Conservation (phyloP, 2,888 invertebrate species). For the Microctonus aethiopoides region DNA sequence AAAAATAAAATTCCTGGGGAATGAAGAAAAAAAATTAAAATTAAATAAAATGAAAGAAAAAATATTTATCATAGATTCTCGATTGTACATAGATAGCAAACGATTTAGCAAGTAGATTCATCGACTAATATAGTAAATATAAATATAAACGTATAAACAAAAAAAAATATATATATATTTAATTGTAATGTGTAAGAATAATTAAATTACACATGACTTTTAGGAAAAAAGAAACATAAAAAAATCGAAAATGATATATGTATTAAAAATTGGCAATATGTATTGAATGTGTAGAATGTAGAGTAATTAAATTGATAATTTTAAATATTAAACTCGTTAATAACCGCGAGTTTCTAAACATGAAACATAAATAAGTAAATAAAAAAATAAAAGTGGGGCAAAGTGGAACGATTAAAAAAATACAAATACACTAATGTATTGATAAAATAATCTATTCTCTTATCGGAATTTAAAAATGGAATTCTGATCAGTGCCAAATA, state of each 20-base stretch:
- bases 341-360: background rate
- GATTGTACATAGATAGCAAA: slow-evolving; percentile 44
- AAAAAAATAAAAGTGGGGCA: too few species aligned
- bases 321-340: background rate
- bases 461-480: too few species aligned
- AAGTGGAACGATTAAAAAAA: too few species aligned
- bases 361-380: too few species aligned
- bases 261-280: slow-evolving; percentile 13
- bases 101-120: slow-evolving; percentile 32
- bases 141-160: slow-evolving; percentile 23
- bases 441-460: too few species aligned
- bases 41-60: background rate
- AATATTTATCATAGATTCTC: slow-evolving; percentile 34
- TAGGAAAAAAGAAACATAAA: too few species aligned
- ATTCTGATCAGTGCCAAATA: too few species aligned
- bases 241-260: too few species aligned
- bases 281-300: background rate
- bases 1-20: background rate
- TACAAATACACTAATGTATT: too few species aligned
- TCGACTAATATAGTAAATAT: slow-evolving; percentile 38
- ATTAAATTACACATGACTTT: background rate
- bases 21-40: background rate
- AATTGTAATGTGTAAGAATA: background rate
- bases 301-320: slow-evolving; percentile 6
- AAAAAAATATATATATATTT: background rate